Evolutionary conservation across 2,113 vertebrate genomes (phyloP).

Genomic region (Psittacus erithacus): DNA sequence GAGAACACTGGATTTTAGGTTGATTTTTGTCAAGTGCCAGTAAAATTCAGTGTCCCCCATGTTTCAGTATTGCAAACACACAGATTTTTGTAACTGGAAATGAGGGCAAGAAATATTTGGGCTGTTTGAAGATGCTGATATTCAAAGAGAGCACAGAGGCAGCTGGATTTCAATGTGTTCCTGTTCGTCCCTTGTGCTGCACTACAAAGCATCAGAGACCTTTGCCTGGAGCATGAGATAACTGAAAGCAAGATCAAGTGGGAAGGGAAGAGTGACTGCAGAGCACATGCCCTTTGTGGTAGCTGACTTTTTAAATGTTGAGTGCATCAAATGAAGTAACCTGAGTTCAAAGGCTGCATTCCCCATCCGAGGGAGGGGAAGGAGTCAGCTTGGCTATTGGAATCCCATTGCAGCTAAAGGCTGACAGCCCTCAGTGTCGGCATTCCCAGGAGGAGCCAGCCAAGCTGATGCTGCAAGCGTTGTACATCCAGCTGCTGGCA

Average conservation of each 20-base stretch:
- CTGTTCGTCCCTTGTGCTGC: neutral
- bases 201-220: neutral
- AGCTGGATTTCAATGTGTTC: neutral
- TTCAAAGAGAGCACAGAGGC: neutral
- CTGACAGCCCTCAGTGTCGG: fast-evolving
- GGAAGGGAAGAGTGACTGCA: neutral
- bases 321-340: neutral
- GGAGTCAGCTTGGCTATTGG: neutral
- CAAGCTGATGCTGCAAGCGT: neutral
- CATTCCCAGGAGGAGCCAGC: neutral
- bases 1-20: neutral
- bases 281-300: neutral
- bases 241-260: neutral
- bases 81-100: neutral
- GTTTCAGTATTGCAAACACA: neutral
- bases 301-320: neutral
- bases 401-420: neutral
- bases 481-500: neutral
- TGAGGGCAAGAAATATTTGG: neutral
- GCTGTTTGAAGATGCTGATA: neutral
- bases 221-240: fast-evolving
- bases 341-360: neutral
- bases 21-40: neutral
- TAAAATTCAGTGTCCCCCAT: neutral
- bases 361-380: neutral